A percentile compares a stretch with the other conserved stretches of the same genome.
Evolutionary conservation across 2,888 invertebrate genomes (phyloP).

Genomic region (Brachypalpus laphriformis): DNA sequence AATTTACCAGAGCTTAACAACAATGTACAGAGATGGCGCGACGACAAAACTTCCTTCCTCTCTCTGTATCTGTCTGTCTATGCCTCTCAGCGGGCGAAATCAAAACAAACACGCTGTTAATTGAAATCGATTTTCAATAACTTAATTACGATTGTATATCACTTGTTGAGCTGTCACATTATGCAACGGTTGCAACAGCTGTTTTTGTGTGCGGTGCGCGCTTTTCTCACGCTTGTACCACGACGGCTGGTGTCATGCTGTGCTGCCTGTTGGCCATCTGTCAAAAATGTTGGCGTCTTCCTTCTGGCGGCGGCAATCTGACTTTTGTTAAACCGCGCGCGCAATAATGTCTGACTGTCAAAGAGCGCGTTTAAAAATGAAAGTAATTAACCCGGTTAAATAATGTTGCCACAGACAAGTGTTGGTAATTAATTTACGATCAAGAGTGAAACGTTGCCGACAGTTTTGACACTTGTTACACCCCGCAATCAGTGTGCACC

Average conservation of each 20-base stretch:
- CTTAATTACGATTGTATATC: conserved; percentile 71
- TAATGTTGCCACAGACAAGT: conserved; percentile 28
- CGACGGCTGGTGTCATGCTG: conserved; percentile 37
- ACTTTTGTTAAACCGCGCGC: conserved; percentile 23
- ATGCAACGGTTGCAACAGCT: conserved; percentile 60
- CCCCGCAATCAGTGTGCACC: conserved; percentile 24
- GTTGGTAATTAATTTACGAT: conserved; percentile 56
- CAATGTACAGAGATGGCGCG: conserved; percentile 56
- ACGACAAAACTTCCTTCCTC: conserved; percentile 50
- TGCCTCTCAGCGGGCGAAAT: conserved; percentile 40
- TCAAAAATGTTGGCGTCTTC: conserved; percentile 69
- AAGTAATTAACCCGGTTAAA: conserved; percentile 57
- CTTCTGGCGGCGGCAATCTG: conserved; percentile 7
- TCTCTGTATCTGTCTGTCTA: background rate
- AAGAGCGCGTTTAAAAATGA: conserved; percentile 38
- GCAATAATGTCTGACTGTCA: conserved; percentile 22
- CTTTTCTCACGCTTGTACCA: conserved; percentile 57
- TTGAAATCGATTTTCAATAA: conserved; percentile 72
- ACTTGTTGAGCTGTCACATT: conserved; percentile 68
- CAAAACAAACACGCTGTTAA: conserved; percentile 69
- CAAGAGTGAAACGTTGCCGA: conserved; percentile 45
- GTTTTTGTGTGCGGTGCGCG: background rate
- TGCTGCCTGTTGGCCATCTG: conserved; percentile 56
- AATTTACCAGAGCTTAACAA: conserved; percentile 53
- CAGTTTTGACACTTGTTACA: conserved; percentile 61